Base-by-base conservation (phyloP, 2,888 invertebrate species). In the Agapostemon virescens region DNA sequence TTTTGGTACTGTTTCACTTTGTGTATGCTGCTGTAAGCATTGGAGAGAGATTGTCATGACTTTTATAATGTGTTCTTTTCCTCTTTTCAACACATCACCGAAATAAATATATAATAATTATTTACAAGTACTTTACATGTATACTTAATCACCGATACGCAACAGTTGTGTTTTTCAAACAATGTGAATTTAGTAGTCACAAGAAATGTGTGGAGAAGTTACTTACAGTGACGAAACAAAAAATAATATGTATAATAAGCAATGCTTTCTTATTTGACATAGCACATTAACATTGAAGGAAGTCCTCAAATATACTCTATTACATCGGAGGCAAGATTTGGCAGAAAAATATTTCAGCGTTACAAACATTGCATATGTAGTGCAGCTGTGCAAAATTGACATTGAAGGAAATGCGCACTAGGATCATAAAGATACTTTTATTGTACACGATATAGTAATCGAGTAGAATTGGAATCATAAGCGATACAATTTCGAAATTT, bases 1-100 rank as follows among this genome's bases (percentile, higher is more conserved):
- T 71, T 82, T 82, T 78, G 63, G 69, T 82, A 77, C 69, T 77
- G 77, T 77, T 74, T 77, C 78, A 82, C 78, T 82, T 81, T 11
- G 77, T 80, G 76, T 81, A 82, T 72, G 78, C 72, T 72, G 78
- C 72, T 72, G 66, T 82, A 82, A 78, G 71, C 74, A 82, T 66
- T 69, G 45, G 86, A 86, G 84, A 86, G 84, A 84, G 86, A 86
- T 86, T 86, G 86, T 82, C 86, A 86, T 84, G 71, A 77, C 23
- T 61, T 85, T 73, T 63, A 33, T 61, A 64, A 45, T 40, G 30
- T 45, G 55, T 70, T 49, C 71, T 61, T 58, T 69, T 69, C n/a
- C 26, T 26, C 63, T 63, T 66, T 26, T 4, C n/a, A 36, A 17
- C 33, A 55, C 72, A 77, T 74, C n/a, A 42, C 66, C 15, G 13